These are phyloP conservation scores for Netelia virgata DNA, from an alignment of 2,888 invertebrate genomes.

Conservation along the genomic window DNA sequence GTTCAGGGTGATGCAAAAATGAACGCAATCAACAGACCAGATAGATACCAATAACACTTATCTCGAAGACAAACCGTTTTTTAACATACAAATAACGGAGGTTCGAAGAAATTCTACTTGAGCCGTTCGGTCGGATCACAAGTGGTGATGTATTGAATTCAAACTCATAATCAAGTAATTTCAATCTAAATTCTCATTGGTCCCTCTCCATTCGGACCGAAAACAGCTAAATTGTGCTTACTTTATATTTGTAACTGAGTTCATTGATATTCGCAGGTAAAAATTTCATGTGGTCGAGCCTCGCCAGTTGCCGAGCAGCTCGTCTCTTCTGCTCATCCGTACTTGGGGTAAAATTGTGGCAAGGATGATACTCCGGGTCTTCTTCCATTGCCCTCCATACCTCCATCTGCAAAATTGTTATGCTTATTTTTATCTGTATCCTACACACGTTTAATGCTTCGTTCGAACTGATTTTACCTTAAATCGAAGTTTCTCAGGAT, in stretches of 20 bases:
- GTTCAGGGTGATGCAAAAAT: too few relatives aligned
- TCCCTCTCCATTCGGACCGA: too few relatives aligned
- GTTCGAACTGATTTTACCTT: slow-evolving; percentile 83
- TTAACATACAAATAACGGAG: too few relatives aligned
- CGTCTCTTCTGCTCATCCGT: slow-evolving; percentile 91
- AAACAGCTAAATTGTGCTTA: slow-evolving; percentile 77
- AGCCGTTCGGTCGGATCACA: too few relatives aligned
- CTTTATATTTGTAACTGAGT: slow-evolving; percentile 88
- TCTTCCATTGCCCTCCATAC: slow-evolving; percentile 92
- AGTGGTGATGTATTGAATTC: too few relatives aligned
- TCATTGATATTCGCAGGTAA: slow-evolving; percentile 88
- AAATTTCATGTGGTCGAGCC: slow-evolving; percentile 89
- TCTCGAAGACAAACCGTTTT: too few relatives aligned
- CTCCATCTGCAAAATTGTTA: slow-evolving; percentile 87
- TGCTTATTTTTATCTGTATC: neutral
- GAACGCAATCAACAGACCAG: too few relatives aligned
- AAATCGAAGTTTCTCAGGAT: slow-evolving; percentile 86
- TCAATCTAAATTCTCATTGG: too few relatives aligned
- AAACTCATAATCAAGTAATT: too few relatives aligned
- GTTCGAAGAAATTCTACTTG: too few relatives aligned
- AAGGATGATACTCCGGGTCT: slow-evolving; percentile 90
- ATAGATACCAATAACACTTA: too few relatives aligned
- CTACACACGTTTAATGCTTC: neutral
- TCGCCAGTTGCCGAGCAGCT: slow-evolving; percentile 89
- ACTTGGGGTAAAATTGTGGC: slow-evolving; percentile 87